Conservation (phyloP, 92 coral and sea anemone genomes). For the Heliopora coerulea region DNA sequence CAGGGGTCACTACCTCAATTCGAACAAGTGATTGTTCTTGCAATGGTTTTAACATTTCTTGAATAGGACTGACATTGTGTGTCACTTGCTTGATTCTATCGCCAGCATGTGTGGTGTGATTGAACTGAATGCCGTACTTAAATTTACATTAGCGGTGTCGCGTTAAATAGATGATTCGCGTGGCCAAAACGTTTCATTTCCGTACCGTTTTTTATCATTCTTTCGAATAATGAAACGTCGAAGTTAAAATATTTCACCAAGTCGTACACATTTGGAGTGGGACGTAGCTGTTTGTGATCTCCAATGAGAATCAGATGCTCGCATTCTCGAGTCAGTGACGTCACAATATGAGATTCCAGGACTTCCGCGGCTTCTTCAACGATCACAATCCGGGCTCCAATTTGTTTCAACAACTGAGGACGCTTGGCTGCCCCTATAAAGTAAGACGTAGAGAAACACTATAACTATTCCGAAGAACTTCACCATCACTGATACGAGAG, state of each 20-base stretch:
- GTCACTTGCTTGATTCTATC: too few relatives aligned
- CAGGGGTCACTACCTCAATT: too few relatives aligned
- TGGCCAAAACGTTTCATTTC: too few relatives aligned
- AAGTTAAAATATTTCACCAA: conserved; percentile 53
- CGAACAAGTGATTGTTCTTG: too few relatives aligned
- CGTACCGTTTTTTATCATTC: conserved; percentile 57
- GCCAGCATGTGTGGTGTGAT: too few relatives aligned
- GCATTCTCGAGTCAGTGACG: conserved; percentile 58
- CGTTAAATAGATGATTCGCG: conserved; percentile 52
- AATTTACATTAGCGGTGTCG: too few relatives aligned
- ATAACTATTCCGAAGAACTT: too few relatives aligned
- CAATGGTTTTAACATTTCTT: too few relatives aligned
- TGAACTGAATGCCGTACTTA: too few relatives aligned
- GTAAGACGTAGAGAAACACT: too few relatives aligned
- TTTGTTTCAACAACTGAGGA: conserved; percentile 50
- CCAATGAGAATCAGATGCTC: conserved; percentile 76
- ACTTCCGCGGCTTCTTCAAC: conserved; percentile 89
- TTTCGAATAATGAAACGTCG: conserved; percentile 56
- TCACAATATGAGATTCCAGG: conserved; percentile 69
- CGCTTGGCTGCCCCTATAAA: conserved; percentile 74
- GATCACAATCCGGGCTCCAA: conserved; percentile 62
- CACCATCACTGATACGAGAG: too few relatives aligned
- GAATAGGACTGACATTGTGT: too few relatives aligned
- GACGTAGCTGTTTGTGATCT: conserved; percentile 79
- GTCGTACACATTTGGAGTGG: conserved; percentile 66